phyloP scores from a whole-genome alignment of 2,888 invertebrate species.

The Drosophila barbarae region DNA sequence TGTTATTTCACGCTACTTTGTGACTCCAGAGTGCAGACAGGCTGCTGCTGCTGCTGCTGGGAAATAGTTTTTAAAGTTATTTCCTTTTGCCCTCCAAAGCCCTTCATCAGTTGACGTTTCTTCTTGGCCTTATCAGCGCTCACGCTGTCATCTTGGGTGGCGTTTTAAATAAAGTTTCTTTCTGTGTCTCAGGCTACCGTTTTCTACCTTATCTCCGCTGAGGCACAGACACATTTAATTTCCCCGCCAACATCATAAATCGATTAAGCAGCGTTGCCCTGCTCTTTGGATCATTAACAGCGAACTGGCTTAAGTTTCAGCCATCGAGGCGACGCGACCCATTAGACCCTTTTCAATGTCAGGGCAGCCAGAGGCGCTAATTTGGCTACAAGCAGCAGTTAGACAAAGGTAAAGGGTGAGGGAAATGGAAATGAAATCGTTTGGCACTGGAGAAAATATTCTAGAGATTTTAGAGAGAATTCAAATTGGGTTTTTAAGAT shows the following conservation, averaged over 20 bases:
- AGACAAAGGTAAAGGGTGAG: conserved; percentile 23
- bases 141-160: conserved; percentile 55
- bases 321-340: conserved; percentile 52
- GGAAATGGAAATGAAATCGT: conserved; percentile 7
- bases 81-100: conserved; percentile 12
- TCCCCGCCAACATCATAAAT: conserved; percentile 67
- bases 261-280: conserved; percentile 63
- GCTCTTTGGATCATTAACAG: conserved; percentile 64
- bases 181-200: conserved; percentile 52
- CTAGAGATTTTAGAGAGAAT: background rate
- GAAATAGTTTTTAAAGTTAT: conserved; percentile 55
- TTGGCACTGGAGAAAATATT: conserved; percentile 4
- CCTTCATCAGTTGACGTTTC: conserved; percentile 20
- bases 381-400: conserved; percentile 54
- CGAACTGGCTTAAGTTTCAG: conserved; percentile 58
- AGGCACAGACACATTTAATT: conserved; percentile 58
- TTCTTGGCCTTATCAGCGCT: conserved; percentile 41
- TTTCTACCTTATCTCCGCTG: conserved; percentile 48
- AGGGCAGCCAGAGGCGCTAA: conserved; percentile 60
- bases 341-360: conserved; percentile 69
- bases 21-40: conserved; percentile 16
- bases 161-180: conserved; percentile 58
- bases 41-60: conserved; percentile 2
- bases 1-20: conserved; percentile 70
- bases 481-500: background rate